Conservation (phyloP, 92 coral and sea anemone genomes). For the Siderastrea siderea region DNA sequence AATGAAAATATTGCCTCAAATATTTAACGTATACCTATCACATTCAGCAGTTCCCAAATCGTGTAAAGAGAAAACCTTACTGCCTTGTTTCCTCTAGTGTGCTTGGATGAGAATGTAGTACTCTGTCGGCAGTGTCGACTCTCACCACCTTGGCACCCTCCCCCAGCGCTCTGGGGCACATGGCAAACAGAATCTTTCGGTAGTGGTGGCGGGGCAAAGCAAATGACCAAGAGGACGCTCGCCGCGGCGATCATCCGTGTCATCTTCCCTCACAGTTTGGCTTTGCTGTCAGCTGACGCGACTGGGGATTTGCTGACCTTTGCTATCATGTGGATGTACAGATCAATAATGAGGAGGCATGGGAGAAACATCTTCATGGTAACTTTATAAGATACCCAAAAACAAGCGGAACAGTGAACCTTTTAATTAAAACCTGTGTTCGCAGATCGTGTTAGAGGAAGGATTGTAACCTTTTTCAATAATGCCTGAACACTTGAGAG, state of each 20-base stretch:
- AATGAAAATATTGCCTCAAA: too few species aligned
- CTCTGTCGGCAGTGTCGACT: not conserved
- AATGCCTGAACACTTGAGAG: not conserved
- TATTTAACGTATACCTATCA: too few species aligned
- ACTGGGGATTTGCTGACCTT: conserved; percentile 26
- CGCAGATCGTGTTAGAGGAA: conserved; percentile 1
- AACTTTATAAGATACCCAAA: conserved; percentile 56
- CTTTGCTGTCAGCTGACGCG: conserved; percentile 28
- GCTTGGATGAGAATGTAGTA: not conserved
- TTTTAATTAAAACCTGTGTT: not conserved
- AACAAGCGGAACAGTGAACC: not conserved
- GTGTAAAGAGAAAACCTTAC: too few species aligned
- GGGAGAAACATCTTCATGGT: conserved; percentile 58
- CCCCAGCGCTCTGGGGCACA: conserved; percentile 36
- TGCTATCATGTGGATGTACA: conserved; percentile 61
- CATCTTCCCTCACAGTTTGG: conserved; percentile 58
- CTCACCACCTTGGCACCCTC: not conserved
- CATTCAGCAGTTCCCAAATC: too few species aligned
- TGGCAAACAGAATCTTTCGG: conserved; percentile 54
- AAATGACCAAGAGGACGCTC: conserved; percentile 54
- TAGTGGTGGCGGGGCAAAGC: conserved; percentile 81
- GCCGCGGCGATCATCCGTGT: conserved; percentile 72
- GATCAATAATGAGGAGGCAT: conserved; percentile 47
- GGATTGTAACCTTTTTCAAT: not conserved
- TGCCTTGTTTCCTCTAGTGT: not conserved